phyloP scores from a whole-genome alignment of 1,140 invertebrate species.

The Contarinia nasturtii region DNA sequence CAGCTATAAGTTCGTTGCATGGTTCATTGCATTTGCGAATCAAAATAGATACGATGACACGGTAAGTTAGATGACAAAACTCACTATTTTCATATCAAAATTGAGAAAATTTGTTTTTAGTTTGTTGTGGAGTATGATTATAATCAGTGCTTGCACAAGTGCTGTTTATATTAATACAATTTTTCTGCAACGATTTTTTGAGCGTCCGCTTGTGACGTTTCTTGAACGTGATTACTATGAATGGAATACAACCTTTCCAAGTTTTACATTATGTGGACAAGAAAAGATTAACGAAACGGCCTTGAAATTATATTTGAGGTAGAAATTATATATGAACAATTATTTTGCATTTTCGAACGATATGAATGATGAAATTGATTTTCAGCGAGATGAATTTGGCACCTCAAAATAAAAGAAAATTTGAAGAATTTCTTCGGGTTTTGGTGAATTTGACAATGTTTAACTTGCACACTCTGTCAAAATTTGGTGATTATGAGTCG shows the following conservation, averaged over 20 bases:
- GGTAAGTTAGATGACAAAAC: too few species aligned
- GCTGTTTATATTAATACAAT: too few species aligned
- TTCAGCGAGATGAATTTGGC: too few species aligned
- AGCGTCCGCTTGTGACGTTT: conserved; percentile 17
- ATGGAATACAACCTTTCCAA: conserved; percentile 17
- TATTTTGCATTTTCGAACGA: too few species aligned
- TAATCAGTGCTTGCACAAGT: too few species aligned
- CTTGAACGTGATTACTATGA: conserved; percentile 16
- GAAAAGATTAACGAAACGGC: conserved; percentile 6
- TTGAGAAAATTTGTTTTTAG: too few species aligned
- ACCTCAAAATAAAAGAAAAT: neutral
- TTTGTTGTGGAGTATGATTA: too few species aligned
- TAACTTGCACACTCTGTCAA: neutral
- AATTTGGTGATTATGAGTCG: neutral
- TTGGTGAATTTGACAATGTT: conserved; percentile 1
- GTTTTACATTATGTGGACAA: conserved; percentile 13
- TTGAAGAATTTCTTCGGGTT: neutral
- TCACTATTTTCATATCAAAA: too few species aligned
- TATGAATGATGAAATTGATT: too few species aligned
- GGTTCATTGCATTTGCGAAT: too few species aligned
- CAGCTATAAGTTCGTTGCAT: too few species aligned
- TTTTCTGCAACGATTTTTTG: conserved; percentile 10
- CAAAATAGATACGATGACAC: too few species aligned
- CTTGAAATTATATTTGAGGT: conserved; percentile 4
- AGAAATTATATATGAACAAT: neutral